Evolutionary conservation across 2,797 vertebrate genomes (phyloP).

Genomic region (Zonotrichia albicollis): DNA sequence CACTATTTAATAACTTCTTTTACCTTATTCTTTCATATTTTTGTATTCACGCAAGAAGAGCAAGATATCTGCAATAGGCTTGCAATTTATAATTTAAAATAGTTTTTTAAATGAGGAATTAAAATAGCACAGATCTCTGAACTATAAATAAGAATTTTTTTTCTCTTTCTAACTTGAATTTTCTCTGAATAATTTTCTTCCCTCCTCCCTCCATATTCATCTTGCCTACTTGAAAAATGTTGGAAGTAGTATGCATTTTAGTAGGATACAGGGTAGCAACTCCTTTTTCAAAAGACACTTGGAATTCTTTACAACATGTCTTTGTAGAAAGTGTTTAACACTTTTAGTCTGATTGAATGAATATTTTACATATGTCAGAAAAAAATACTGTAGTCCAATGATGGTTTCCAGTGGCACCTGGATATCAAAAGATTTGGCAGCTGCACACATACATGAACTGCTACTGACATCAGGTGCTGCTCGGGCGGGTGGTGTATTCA

Average conservation of each 20-base stretch:
- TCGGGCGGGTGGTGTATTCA: neutral
- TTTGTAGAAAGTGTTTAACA: neutral
- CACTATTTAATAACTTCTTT: neutral
- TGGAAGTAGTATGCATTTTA: neutral
- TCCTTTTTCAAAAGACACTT: neutral
- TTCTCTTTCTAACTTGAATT: neutral
- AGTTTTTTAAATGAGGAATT: neutral
- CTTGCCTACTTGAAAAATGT: neutral
- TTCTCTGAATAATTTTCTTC: neutral
- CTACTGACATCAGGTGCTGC: neutral
- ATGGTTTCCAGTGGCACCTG: neutral
- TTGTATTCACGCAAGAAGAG: neutral
- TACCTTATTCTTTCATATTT: neutral
- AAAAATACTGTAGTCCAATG: neutral
- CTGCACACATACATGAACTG: neutral
- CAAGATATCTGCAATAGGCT: neutral
- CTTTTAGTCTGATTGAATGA: neutral
- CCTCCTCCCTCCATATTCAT: neutral
- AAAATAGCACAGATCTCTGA: neutral
- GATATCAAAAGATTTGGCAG: neutral
- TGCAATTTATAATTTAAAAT: neutral
- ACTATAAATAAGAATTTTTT: neutral
- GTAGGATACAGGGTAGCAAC: neutral
- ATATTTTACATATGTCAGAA: neutral
- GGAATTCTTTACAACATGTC: neutral